Conservation (phyloP, 2,113 vertebrate species). For the Triplophysa dalaica region DNA sequence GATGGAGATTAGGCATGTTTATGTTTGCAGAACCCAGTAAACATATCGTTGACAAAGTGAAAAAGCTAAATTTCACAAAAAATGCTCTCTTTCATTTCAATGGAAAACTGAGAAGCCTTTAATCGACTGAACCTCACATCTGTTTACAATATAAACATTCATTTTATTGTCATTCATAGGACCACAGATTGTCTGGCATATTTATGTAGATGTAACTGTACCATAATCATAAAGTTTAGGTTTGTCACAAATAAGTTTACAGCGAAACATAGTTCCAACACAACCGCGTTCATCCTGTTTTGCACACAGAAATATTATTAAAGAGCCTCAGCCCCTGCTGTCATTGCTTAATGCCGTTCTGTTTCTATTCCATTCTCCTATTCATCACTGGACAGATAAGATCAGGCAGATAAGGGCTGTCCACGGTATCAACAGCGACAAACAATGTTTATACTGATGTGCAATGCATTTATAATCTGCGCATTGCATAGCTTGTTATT, state of each 20-base stretch:
- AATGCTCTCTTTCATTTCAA: background rate
- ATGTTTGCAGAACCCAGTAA: constrained; percentile 21
- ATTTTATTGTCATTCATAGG: background rate
- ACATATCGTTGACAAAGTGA: constrained; percentile 9
- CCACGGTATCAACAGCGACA: constrained; percentile 18
- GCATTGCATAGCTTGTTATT: background rate
- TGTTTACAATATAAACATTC: too few relatives aligned
- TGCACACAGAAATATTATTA: constrained; percentile 3
- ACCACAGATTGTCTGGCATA: background rate
- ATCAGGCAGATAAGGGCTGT: constrained; percentile 3
- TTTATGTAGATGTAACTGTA: constrained; percentile 1
- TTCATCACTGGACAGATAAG: constrained; percentile 38
- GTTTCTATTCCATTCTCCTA: background rate
- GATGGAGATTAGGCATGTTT: background rate
- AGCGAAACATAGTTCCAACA: background rate
- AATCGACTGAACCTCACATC: background rate
- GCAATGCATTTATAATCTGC: constrained; percentile 1
- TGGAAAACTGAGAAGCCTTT: background rate
- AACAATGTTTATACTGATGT: constrained; percentile 16
- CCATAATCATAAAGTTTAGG: constrained; percentile 27
- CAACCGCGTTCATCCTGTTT: background rate
- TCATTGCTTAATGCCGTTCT: background rate
- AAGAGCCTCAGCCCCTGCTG: background rate
- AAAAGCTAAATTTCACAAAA: background rate
- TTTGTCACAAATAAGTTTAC: constrained; percentile 8